Evolutionary conservation across 2,113 vertebrate genomes (phyloP).

Genomic region (Oncorhynchus kisutch): DNA sequence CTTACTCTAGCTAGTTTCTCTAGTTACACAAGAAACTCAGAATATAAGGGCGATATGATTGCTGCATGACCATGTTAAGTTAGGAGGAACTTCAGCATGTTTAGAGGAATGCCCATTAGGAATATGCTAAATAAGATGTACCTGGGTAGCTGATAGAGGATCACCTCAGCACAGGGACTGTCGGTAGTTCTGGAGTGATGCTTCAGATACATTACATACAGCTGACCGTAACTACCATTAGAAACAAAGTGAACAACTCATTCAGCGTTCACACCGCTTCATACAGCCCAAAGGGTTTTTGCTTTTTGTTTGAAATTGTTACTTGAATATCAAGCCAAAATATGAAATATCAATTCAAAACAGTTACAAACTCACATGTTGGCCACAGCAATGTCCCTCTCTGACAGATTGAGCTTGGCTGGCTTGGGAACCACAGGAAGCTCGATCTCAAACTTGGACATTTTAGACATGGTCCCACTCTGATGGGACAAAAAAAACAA

Average conservation of each 20-base stretch:
- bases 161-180: constrained; percentile 90
- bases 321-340: background rate
- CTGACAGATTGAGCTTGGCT: constrained; percentile 88
- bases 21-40: too few species aligned
- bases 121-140: constrained; percentile 45
- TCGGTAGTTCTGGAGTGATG: constrained; percentile 90
- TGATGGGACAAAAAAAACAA: constrained; percentile 47
- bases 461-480: constrained; percentile 90
- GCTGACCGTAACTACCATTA: constrained; percentile 83
- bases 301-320: background rate
- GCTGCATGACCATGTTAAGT: too few species aligned
- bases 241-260: background rate
- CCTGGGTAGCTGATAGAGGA: constrained; percentile 94
- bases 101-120: too few species aligned
- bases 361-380: constrained; percentile 79
- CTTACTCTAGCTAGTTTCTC: too few species aligned
- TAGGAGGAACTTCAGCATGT: too few species aligned
- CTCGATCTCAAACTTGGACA: constrained; percentile 97
- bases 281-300: too few species aligned
- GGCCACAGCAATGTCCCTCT: constrained; percentile 92
- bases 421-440: constrained; percentile 88
- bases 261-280: too few species aligned
- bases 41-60: too few species aligned
- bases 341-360: background rate
- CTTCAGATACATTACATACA: constrained; percentile 91